Evolutionary conservation across 2,113 vertebrate species (phyloP).

Genomic region (Hyperoodon ampullatus): DNA sequence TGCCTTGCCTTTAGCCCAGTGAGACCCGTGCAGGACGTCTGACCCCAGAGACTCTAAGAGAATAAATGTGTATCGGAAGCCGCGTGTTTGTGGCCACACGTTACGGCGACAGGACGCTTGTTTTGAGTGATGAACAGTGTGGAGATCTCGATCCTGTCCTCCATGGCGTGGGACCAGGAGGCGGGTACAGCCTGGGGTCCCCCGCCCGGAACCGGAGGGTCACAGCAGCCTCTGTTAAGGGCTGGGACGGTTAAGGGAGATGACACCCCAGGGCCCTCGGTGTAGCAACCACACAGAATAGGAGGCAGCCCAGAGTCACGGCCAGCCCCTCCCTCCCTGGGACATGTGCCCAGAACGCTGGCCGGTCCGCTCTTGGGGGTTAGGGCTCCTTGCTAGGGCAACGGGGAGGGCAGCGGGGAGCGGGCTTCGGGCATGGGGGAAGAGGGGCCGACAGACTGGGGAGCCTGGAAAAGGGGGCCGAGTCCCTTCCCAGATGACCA

Average conservation of each 20-base stretch:
- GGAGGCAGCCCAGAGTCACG: accelerated
- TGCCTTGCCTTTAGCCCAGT: neutral
- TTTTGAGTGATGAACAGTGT: accelerated
- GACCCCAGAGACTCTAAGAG: neutral
- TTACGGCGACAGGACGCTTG: accelerated
- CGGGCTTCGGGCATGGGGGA: neutral
- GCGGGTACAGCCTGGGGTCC: neutral
- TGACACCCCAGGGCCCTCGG: accelerated
- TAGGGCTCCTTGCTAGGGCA: neutral
- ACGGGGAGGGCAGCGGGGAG: neutral
- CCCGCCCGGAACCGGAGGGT: neutral
- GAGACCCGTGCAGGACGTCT: neutral
- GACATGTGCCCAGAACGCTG: accelerated
- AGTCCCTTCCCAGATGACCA: neutral
- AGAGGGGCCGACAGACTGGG: neutral
- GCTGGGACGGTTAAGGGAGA: neutral
- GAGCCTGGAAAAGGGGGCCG: neutral
- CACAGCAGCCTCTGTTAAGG: accelerated
- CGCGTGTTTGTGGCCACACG: too few species aligned
- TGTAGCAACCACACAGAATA: accelerated
- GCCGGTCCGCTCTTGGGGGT: accelerated
- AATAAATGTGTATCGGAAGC: neutral
- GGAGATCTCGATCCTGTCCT: accelerated
- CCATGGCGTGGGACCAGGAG: accelerated
- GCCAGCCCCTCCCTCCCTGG: neutral